These are phyloP conservation scores for Hydropotes inermis DNA, from an alignment of 2,113 vertebrate species.

Conservation along the genomic window DNA sequence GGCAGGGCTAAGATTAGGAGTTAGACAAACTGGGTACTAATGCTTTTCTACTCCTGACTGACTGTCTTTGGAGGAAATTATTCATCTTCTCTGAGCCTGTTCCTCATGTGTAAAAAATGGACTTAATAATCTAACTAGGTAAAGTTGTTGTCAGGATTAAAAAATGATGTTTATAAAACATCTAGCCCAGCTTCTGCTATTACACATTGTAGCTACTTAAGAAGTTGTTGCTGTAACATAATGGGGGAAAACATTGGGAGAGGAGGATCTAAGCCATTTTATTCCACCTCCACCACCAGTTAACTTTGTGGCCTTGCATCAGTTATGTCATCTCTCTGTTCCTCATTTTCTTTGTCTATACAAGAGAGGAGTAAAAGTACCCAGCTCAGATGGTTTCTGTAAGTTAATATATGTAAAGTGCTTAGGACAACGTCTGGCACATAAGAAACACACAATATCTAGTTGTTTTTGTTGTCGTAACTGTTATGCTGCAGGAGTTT, in stretches of 20 bases:
- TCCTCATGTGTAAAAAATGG: neutral
- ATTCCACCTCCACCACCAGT: neutral
- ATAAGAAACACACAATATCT: neutral
- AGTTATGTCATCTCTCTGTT: neutral
- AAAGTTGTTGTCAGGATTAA: neutral
- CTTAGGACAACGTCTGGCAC: neutral
- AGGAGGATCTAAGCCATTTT: neutral
- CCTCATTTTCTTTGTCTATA: neutral
- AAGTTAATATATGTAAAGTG: neutral
- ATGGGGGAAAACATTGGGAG: neutral
- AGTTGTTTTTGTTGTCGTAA: neutral
- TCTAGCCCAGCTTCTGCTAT: neutral
- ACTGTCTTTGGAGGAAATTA: neutral
- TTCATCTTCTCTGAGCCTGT: neutral
- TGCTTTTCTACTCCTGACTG: neutral
- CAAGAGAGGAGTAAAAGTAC: neutral
- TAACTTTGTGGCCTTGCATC: neutral
- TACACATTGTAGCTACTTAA: neutral
- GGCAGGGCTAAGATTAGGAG: neutral
- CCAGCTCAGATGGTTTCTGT: neutral
- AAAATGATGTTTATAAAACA: neutral
- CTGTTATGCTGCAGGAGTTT: neutral
- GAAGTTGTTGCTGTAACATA: neutral
- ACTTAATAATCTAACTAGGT: neutral
- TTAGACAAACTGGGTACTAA: neutral